Conservation (phyloP, 2,113 vertebrate species). For the Phycodurus eques region DNA sequence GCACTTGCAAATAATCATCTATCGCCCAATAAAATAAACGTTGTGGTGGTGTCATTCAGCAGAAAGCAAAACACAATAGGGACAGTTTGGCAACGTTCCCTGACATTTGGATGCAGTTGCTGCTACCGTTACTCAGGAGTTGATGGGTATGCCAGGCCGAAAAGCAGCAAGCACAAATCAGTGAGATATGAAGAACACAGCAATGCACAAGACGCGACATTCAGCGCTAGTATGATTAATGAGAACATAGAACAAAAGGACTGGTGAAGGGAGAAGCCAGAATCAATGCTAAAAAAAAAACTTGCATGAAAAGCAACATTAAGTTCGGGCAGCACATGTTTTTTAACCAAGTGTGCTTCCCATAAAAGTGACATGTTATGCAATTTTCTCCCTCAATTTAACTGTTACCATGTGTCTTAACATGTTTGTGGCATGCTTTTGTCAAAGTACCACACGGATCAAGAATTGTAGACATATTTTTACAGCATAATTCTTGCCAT, state of each 20-base stretch:
- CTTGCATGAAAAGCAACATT: conserved; percentile 8
- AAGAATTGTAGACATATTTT: no score
- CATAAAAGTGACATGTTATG: neutral
- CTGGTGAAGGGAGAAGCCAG: conserved; percentile 8
- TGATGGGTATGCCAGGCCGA: conserved; percentile 14
- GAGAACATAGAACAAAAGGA: conserved; percentile 9
- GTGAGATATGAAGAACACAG: conserved; percentile 6
- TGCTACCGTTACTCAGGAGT: conserved; percentile 23
- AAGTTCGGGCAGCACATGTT: neutral
- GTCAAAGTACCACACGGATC: no score
- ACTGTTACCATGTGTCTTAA: no score
- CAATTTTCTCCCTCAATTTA: no score
- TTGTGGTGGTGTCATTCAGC: conserved; percentile 23
- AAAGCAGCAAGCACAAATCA: conserved; percentile 26
- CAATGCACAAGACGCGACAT: conserved; percentile 17
- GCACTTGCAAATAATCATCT: neutral
- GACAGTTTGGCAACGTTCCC: conserved; percentile 34
- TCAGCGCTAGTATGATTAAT: conserved; percentile 9
- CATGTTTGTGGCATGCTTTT: no score
- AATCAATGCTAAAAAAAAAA: neutral
- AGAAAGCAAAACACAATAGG: conserved; percentile 40
- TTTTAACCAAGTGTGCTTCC: neutral
- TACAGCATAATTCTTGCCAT: no score
- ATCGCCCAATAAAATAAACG: conserved; percentile 21
- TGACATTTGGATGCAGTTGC: conserved; percentile 47